Conservation (phyloP, 2,113 vertebrate species). For the Choloepus hoffmanni region DNA sequence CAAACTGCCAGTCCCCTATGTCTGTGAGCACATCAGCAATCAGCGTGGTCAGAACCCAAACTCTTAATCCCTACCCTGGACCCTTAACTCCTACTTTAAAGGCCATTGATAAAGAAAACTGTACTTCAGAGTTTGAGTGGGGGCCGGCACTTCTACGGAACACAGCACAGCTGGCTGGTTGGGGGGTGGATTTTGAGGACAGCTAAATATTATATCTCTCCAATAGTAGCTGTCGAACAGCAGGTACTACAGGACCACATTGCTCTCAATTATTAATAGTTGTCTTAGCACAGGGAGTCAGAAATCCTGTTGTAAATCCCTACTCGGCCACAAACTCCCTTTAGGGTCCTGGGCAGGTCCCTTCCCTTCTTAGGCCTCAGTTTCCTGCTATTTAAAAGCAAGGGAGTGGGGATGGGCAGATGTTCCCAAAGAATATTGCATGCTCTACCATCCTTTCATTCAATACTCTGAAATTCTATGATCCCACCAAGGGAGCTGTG, state of each 20-base stretch:
- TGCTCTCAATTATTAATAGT: not conserved
- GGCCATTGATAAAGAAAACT: not conserved
- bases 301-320: not conserved
- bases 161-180: not conserved
- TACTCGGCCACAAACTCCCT: no score
- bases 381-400: slow-evolving; percentile 40
- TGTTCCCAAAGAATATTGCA: not conserved
- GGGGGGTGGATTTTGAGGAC: not conserved
- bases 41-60: not conserved
- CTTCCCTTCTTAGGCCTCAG: not conserved
- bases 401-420: not conserved
- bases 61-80: not conserved
- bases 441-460: not conserved
- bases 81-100: not conserved
- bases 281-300: not conserved
- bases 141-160: no score
- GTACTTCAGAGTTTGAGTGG: fast-evolving
- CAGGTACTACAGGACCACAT: not conserved
- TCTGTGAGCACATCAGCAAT: no score
- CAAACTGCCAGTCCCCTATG: no score
- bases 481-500: not conserved
- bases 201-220: no score
- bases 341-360: not conserved
- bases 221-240: fast-evolving
- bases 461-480: not conserved